Base-by-base conservation (phyloP, 2,113 vertebrate species). In the Melanerpes formicivorus region DNA sequence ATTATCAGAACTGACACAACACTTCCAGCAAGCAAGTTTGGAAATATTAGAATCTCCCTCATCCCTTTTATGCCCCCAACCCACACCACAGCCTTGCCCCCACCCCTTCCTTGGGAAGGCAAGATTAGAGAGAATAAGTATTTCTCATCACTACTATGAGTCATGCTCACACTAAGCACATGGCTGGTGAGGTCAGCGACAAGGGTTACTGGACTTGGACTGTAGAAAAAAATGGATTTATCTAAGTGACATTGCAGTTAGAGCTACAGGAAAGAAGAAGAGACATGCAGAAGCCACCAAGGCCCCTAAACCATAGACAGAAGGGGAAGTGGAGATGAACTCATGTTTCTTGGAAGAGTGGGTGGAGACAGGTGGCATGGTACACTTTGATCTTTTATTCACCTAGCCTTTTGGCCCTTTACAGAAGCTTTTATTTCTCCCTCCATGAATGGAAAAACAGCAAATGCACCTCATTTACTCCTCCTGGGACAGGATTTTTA, bases 11-110 rank as follows among this genome's bases (percentile, higher is more conserved):
- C 84, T 95, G 85, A 91, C 94, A 96, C 76, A 84, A 69, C 10
- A 69, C 56, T 97, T 96, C 92, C 96, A 96, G 95, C 82, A 96
- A 96, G 32, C 40, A 50, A 90, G 66, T 90, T 92, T 91, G 80
- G 95, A 93, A 95, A 87, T 96, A 92, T 19, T 73, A 94, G 91
- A 91, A 95, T 94, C 62, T 74, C 67, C 93, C 40, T 73, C 55
- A 30, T 62, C 40, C 55, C 69, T 60, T 74, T 32, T 30, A 15
- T 56, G 55, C 55, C 55, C 55, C 55, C 27, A 29, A 15, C 27
- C 60, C 56, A 30, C 64, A 6, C 27, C 44, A 11, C 50, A 55
- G 44, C 23, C 34, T 21, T 64, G 18, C 8, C 32, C 56, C 21
- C 7, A 18, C 34, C 25, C 29, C 22, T 71, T 79, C 15, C 17